Base-by-base conservation (phyloP, 2,797 vertebrate species). In the Sparidentex hasta region DNA sequence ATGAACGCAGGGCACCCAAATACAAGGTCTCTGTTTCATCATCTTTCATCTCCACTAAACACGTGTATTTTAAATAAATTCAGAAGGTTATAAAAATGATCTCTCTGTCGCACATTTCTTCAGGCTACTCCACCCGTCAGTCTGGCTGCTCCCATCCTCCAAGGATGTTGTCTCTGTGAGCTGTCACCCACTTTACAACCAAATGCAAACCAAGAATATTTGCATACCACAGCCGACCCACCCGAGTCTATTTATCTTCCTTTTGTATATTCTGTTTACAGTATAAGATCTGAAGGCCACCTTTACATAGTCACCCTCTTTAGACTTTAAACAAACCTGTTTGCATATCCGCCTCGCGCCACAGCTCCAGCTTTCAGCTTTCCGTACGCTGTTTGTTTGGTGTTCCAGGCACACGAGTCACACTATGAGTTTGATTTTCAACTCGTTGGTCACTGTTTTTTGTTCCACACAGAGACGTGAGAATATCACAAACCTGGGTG, bases 161-260 rank as follows among this genome's bases (percentile, higher is more conserved):
- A 56, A 54, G 7, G 48, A 23, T 63, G 38, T 59, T 7, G 1
- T 7, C 2, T 27, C 55, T 41, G 13, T 20, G 18, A 46, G 3
- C 14, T 17, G 1, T 27, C 25, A 44, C 61, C 13, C 48, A 11
- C 16, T 4, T 25, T 14, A 44, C 27, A 58, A 23, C 25, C 9
- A 11, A 59, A 63, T 9, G 14, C 27, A 65, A 68, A 59, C 20
- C 4, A 7, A 14, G 25, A 23, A 0, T 63, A 33, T 83, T 81
- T 65, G 46, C 52, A 21, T 12, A 76, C 23, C 46, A 27, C 29
- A 41, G 3, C 1, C 43, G 38, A 64, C 64, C 14, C 0, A 1
- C 46, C 52, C 0, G 0, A 2, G 3, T 14, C 14, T 68, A 7
- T 68, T 73, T 47, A 18, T 4, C 12, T 29, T 50, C 11, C 6